These are phyloP conservation scores for Podarcis lilfordi DNA, from an alignment of 2,797 vertebrate genomes.

Conservation along the genomic window DNA sequence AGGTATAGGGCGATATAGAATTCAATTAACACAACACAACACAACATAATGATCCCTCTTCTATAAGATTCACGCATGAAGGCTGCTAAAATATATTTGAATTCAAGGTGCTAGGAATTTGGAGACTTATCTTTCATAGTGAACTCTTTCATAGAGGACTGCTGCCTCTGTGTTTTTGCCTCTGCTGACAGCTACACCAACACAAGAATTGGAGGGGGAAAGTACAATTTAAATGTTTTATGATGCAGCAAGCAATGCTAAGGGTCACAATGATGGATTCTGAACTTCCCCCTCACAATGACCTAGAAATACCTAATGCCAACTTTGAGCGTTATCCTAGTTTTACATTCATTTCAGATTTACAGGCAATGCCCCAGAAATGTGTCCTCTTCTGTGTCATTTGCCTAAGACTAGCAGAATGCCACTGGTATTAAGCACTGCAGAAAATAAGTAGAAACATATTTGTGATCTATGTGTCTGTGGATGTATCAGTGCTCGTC, in stretches of 20 bases:
- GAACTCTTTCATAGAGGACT: not conserved
- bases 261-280: not conserved
- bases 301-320: not conserved
- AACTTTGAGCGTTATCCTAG: not conserved
- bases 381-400: not conserved
- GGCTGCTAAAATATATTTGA: not conserved
- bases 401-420: not conserved
- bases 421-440: not conserved
- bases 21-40: too few species aligned
- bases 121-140: not conserved
- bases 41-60: not conserved
- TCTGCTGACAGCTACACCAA: not conserved
- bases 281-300: not conserved
- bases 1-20: too few species aligned
- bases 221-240: not conserved
- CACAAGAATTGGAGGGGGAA: not conserved
- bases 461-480: constrained; percentile 1
- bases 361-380: not conserved
- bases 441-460: not conserved
- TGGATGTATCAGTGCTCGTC: not conserved
- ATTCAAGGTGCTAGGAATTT: not conserved
- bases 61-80: not conserved
- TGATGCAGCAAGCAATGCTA: not conserved
- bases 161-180: not conserved
- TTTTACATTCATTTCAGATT: not conserved